Percentiles rank a stretch among this genome's conserved stretches.
Evolutionary conservation across 1,140 invertebrate genomes (phyloP).

Genomic region (Alviniconcha marisindica): DNA sequence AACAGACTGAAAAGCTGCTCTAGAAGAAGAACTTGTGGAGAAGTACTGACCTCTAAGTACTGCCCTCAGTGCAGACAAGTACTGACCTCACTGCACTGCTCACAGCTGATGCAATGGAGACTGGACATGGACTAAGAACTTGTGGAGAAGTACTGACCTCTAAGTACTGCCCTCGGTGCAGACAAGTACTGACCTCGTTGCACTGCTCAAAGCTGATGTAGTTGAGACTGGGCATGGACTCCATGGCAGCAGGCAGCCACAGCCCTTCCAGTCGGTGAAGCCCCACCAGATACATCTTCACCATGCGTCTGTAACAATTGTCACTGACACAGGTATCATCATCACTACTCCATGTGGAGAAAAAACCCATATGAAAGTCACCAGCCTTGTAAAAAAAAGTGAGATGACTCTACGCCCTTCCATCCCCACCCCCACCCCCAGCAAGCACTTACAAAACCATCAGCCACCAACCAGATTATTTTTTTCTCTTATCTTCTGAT

Average conservation of each 20-base stretch:
- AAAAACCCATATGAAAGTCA: no score
- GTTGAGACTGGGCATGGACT: background rate
- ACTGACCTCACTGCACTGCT: slow-evolving; percentile 19
- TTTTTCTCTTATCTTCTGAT: no score
- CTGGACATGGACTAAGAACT: background rate
- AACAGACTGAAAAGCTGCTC: no score
- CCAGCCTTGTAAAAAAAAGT: no score
- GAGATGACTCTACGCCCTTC: no score
- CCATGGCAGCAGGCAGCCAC: background rate
- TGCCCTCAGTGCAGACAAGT: background rate
- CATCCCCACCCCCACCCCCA: no score
- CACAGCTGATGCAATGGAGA: background rate
- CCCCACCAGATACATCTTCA: slow-evolving; percentile 15
- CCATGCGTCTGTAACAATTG: background rate
- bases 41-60: background rate
- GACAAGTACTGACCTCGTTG: slow-evolving; percentile 14
- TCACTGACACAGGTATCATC: background rate
- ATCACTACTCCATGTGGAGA: background rate
- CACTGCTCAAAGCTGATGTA: slow-evolving; percentile 29
- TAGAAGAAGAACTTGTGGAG: background rate
- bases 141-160: background rate
- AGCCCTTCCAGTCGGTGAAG: slow-evolving; percentile 5
- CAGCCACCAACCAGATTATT: no score
- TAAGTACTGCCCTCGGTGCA: background rate
- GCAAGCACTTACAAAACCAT: no score